Percentiles rank a stretch among this genome's conserved stretches.
phyloP scores from a whole-genome alignment of 2,888 invertebrate genomes.

The Pardosa pseudoannulata region DNA sequence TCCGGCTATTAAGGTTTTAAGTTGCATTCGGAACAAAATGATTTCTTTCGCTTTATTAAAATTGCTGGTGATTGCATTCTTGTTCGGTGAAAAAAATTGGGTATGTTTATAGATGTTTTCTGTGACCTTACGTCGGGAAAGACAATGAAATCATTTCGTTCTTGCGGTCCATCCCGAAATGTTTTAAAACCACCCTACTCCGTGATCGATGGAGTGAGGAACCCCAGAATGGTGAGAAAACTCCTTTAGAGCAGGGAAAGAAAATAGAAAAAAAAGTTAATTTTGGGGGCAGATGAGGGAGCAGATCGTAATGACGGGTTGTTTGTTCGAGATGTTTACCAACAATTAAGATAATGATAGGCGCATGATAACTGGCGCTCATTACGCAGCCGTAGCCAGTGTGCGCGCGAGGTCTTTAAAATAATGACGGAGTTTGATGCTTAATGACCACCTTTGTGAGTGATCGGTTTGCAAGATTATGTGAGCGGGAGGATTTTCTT shows the following conservation, averaged over 20 bases:
- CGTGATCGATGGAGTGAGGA: not conserved
- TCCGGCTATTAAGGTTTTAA: no score
- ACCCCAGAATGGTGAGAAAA: not conserved
- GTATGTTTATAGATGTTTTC: no score
- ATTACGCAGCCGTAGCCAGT: not conserved
- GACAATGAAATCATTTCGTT: no score
- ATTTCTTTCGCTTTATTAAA: no score
- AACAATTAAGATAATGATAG: conserved; percentile 12
- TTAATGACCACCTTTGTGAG: not conserved
- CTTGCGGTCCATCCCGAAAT: no score
- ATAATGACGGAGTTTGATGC: not conserved
- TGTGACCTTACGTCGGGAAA: no score
- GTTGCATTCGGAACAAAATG: no score
- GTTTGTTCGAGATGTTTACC: not conserved
- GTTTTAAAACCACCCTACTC: not conserved
- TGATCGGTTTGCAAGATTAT: not conserved
- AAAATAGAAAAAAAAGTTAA: not conserved
- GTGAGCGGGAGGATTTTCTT: not conserved
- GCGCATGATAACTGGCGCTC: not conserved
- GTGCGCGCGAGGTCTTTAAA: not conserved
- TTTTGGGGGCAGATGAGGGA: not conserved
- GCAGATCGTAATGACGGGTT: not conserved
- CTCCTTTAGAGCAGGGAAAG: not conserved
- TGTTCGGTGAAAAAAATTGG: no score
- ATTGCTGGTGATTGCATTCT: no score